Conservation (phyloP, 1,140 invertebrate genomes). For the Drosophila arawakana region DNA sequence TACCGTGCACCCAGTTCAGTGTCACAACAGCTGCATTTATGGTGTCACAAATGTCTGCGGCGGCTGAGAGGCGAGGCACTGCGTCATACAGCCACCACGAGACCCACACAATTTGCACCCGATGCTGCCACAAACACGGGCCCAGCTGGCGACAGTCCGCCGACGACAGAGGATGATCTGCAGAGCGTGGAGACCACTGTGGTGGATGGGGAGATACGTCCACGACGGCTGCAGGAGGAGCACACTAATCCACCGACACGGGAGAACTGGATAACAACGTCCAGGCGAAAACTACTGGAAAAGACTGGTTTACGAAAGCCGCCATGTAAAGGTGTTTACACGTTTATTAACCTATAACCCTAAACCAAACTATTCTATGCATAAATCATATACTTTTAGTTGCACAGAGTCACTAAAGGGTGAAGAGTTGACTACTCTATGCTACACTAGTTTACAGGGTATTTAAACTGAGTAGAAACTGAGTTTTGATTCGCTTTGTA, state of each 20-base stretch:
- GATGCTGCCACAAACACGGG: constrained; percentile 27
- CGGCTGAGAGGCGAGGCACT: constrained; percentile 50
- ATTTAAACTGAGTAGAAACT: neutral
- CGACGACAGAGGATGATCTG: constrained; percentile 9
- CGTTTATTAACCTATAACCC: neutral
- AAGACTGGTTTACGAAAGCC: neutral
- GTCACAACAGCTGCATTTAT: constrained; percentile 29
- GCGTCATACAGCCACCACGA: constrained; percentile 62
- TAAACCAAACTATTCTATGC: neutral
- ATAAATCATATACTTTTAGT: neutral
- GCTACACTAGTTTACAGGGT: too few species aligned
- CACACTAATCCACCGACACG: neutral
- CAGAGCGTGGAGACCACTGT: neutral
- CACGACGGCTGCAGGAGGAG: neutral
- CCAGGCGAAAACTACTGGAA: constrained; percentile 2
- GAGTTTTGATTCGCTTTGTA: neutral
- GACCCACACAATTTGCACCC: constrained; percentile 36
- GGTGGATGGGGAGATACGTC: constrained; percentile 17
- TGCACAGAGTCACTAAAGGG: too few species aligned
- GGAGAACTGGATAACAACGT: neutral
- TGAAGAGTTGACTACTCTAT: too few species aligned
- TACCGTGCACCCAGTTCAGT: neutral
- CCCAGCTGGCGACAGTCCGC: neutral
- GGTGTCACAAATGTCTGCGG: constrained; percentile 45
- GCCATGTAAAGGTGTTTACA: constrained; percentile 32